Conservation (phyloP, 2,888 invertebrate genomes). For the Synanthedon andrenaeformis region DNA sequence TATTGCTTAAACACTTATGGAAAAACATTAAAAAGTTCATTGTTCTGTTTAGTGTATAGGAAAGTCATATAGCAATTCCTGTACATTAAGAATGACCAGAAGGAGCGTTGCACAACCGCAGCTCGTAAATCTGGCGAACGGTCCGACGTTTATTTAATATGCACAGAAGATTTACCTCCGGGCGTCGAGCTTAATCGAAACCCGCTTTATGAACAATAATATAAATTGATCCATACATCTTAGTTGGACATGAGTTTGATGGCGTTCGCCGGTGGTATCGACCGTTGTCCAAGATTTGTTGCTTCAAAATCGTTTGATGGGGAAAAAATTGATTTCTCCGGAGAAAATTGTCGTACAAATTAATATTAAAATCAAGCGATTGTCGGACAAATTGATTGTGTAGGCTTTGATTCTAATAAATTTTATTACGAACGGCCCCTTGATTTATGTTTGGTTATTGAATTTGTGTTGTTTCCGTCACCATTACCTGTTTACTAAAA, state of each 20-base stretch:
- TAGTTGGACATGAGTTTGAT: slow-evolving; percentile 10
- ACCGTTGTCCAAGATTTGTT: too few relatives aligned
- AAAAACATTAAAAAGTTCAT: too few relatives aligned
- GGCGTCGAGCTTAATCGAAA: slow-evolving; percentile 61
- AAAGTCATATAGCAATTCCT: not conserved
- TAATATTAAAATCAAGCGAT: not conserved
- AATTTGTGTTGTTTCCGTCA: not conserved
- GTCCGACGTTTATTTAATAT: slow-evolving; percentile 61
- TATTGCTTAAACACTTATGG: too few relatives aligned
- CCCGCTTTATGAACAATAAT: slow-evolving; percentile 40
- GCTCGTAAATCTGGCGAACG: slow-evolving; percentile 49
- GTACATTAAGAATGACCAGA: not conserved
- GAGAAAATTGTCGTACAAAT: not conserved
- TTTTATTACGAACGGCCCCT: too few relatives aligned
- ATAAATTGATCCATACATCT: slow-evolving; percentile 16
- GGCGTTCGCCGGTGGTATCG: not conserved
- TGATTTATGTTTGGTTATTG: not conserved
- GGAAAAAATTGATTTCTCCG: not conserved
- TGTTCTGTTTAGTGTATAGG: too few relatives aligned
- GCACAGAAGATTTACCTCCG: slow-evolving; percentile 61
- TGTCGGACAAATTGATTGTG: not conserved
- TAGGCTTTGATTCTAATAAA: too few relatives aligned
- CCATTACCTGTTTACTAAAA: not conserved
- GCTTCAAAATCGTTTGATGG: not conserved
- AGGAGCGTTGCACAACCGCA: slow-evolving; percentile 24